Percentiles rank a stretch among this genome's conserved stretches.
These are phyloP conservation scores for Sarcoramphus papa DNA, from an alignment of 2,797 vertebrate genomes.

Conservation along the genomic window DNA sequence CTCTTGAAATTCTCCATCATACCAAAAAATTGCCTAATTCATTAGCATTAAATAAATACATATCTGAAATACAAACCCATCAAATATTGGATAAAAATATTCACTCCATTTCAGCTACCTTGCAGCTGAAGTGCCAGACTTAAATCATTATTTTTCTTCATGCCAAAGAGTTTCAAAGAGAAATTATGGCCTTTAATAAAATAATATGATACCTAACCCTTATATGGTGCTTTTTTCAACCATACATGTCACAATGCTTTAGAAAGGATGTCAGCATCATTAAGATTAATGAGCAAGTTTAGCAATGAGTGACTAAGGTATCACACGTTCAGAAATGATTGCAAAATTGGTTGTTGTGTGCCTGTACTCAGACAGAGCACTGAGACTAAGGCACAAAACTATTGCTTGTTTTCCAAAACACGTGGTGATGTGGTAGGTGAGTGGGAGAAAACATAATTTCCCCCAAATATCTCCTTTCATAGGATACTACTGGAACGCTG, in stretches of 20 bases:
- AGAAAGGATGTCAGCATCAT: not conserved
- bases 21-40: not conserved
- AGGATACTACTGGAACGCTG: not conserved
- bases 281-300: constrained; percentile 7
- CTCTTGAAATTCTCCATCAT: not conserved
- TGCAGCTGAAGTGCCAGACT: not conserved
- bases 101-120: not conserved
- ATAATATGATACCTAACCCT: not conserved
- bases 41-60: not conserved
- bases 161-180: not conserved
- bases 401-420: not conserved
- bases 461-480: not conserved
- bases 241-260: not conserved
- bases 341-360: not conserved
- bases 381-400: not conserved
- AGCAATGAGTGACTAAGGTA: not conserved
- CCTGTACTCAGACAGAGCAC: not conserved
- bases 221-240: not conserved
- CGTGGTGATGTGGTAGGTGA: not conserved
- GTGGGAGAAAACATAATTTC: not conserved
- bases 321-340: not conserved
- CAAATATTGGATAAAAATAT: not conserved
- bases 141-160: not conserved
- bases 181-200: not conserved
- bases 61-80: not conserved